A percentile compares a stretch with the other conserved stretches of the same genome.
Evolutionary conservation across 1,140 invertebrate species (phyloP).

Genomic region (Drosophila baimaii): DNA sequence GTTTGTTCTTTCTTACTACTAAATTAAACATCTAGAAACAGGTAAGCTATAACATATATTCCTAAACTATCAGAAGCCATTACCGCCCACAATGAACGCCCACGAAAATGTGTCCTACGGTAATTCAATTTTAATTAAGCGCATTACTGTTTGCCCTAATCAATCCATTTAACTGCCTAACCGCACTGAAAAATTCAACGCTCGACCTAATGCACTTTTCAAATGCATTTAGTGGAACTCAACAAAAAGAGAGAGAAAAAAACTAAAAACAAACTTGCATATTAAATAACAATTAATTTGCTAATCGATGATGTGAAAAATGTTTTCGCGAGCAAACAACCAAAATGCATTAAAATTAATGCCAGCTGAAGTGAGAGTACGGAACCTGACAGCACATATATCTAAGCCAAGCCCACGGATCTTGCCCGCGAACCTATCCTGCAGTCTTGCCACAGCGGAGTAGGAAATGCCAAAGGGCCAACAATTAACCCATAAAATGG

Average conservation of each 20-base stretch:
- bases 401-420: conserved; percentile 3
- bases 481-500: conserved; percentile 49
- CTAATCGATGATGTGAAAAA: conserved; percentile 65
- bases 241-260: conserved; percentile 2
- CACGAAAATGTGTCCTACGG: background rate
- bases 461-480: conserved; percentile 19
- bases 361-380: background rate
- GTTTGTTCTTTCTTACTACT: too few species aligned
- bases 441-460: too few species aligned
- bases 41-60: background rate
- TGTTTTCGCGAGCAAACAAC: conserved; percentile 61
- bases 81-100: background rate
- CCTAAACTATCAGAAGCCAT: background rate
- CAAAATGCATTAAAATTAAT: conserved; percentile 74
- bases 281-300: conserved; percentile 80
- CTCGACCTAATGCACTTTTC: conserved; percentile 65
- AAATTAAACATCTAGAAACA: background rate
- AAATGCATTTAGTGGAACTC: conserved; percentile 61
- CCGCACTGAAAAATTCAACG: conserved; percentile 27
- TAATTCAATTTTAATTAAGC: conserved; percentile 37
- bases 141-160: conserved; percentile 37
- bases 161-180: conserved; percentile 39
- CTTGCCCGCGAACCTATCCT: background rate
- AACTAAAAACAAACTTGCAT: conserved; percentile 41
- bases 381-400: conserved; percentile 19